Conservation (phyloP, 2,113 vertebrate genomes). For the Cinclus cinclus region DNA sequence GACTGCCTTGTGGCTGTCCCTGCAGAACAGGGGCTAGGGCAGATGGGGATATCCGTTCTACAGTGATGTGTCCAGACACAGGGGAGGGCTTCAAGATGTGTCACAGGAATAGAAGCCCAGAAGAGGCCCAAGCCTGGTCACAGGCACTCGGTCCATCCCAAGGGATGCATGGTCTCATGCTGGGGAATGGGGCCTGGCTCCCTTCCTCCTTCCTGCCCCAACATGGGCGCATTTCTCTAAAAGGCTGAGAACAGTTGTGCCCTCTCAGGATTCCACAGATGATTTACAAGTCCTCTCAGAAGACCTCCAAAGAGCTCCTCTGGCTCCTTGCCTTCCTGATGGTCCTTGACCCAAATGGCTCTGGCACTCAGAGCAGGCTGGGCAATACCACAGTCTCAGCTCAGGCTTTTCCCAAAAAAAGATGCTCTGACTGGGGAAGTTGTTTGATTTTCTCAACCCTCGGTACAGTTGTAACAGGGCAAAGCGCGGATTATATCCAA, state of each 20-base stretch:
- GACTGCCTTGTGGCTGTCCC: neutral
- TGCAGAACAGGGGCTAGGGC: neutral
- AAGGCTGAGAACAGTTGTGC: neutral
- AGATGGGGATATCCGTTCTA: neutral
- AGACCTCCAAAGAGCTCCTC: neutral
- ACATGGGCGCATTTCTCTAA: neutral
- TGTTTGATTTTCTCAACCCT: neutral
- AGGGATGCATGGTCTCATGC: neutral
- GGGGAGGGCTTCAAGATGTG: neutral
- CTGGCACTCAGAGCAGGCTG: neutral
- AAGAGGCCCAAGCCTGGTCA: neutral
- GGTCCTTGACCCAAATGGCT: neutral
- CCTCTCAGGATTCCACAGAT: neutral
- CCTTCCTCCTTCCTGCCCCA: neutral
- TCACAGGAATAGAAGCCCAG: neutral
- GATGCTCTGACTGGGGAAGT: neutral
- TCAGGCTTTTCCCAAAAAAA: neutral
- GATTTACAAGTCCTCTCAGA: neutral
- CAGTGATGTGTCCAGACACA: neutral
- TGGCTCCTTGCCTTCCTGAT: neutral
- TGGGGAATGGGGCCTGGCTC: neutral
- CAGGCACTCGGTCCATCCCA: accelerated
- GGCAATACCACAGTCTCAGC: neutral
- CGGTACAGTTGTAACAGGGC: neutral
- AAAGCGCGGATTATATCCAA: neutral